Base-by-base conservation (phyloP, 2,888 invertebrate genomes). In the Empis livida region DNA sequence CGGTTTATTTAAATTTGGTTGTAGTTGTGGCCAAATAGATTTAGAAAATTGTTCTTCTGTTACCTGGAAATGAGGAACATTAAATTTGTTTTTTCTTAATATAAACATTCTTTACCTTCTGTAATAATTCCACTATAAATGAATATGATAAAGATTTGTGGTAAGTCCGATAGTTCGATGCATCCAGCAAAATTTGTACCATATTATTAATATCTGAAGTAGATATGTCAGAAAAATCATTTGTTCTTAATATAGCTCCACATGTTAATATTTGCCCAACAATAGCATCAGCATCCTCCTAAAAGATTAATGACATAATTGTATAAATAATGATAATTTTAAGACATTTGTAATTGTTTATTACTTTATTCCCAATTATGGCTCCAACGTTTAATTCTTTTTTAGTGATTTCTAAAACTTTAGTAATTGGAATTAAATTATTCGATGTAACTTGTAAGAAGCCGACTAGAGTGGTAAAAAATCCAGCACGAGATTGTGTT, bases 261-360 rank as follows among this genome's bases (percentile, higher is more conserved):
- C 80, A 82, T 1, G 78, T 73, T 55, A 87, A 68, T 51, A 87
- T 78, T 59, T 80, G 78, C 1, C 87, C 87, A 17, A 79, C 75
- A 31, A 76, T 74, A 43, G 83, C 75, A 70, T 86, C 84, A 35
- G 80, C 82, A 58, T 79, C 78, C 73, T 86, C 86, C 84, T 86
- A 56, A 55, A 62, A 61, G 1, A 39, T 17, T 5, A 39, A 40
- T 10, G n/a, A n/a, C n/a, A n/a, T n/a, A n/a, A 17, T 6, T 44
- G n/a, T 15, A 14, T 42, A 17, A 16, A 30, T 13, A 39, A 31
- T 14, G 6, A 31, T 27, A 35, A 31, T 30, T 16, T 42, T 42
- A 30, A 30, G 11, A 15, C 17, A 10, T 16, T 1, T 13, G 17
- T 23, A 11, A 37, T n/a, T 30, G n/a, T n/a, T n/a, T n/a, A n/a